Evolutionary conservation across 2,888 invertebrate genomes (phyloP), one percentile per base, ranked within the genome.

Genomic region (Syritta pipiens): DNA sequence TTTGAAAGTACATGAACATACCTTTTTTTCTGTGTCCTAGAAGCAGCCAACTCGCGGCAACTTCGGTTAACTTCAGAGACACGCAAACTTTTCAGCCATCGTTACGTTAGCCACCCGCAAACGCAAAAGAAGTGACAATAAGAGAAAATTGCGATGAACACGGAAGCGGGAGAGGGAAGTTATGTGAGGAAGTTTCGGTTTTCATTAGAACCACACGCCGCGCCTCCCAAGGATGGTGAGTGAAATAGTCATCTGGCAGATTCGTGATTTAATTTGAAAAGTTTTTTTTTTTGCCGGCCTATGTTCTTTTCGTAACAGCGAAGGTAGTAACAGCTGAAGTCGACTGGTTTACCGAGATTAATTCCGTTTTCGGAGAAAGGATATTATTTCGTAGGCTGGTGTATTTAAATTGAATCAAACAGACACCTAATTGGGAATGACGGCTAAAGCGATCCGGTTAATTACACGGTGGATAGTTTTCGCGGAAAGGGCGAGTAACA

Each of bases 381-480:
- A 20, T 32, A 28, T 28, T 48, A 48, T 48, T 28, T 5, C 28
- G 28, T 1, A 9, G 28, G 28, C n/a, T 28, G 2, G n/a, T 28
- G 28, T 4, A n/a, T 28, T 4, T 7, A 42, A 42, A 42, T 20
- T 42, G 42, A 42, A 42, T 42, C 42, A 4, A 19, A 26, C 55
- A 37, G n/a, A 3, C 9, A 17, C 40, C 40, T 57, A 57, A 55
- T 55, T 40, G 55, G 4, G 10, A 40, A 57, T 24, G 53, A 53
- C 24, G 24, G 20, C 12, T 28, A 57, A 42, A 57, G 20, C 42
- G 42, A 42, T 57, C 57, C 12, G 28, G 57, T 42, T 57, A 42
- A 42, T 32, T n/a, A n/a, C n/a, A n/a, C n/a, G n/a, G n/a, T n/a
- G n/a, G n/a, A n/a, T n/a, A n/a, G n/a, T n/a, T n/a, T n/a, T n/a